Percentiles rank a stretch among this genome's conserved stretches.
phyloP scores from a whole-genome alignment of 30 jellyfish, hydroid and myxozoan species.

The Cassiopea xamachana region DNA sequence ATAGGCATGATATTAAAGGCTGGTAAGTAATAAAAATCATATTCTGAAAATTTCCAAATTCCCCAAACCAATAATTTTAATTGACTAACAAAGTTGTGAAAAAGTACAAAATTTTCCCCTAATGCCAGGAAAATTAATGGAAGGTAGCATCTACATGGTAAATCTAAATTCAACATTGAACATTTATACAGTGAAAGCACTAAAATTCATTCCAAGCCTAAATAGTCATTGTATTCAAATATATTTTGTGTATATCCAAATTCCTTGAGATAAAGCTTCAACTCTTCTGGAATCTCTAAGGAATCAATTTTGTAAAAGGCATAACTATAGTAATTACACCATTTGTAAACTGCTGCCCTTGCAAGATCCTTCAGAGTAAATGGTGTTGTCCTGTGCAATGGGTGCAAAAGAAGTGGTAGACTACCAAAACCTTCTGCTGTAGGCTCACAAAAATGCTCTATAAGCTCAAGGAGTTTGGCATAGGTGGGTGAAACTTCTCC shows the following conservation, averaged over 20 bases:
- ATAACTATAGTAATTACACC: background rate
- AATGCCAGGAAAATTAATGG: too few relatives aligned
- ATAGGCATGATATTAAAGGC: too few relatives aligned
- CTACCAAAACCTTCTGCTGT: constrained; percentile 10
- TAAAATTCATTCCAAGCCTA: background rate
- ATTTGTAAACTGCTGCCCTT: constrained; percentile 47
- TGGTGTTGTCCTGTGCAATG: constrained; percentile 39
- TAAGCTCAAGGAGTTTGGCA: constrained; percentile 42
- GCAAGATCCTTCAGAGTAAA: constrained; percentile 51
- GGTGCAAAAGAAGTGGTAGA: constrained; percentile 52
- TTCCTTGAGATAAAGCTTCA: constrained; percentile 36
- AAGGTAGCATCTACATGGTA: background rate
- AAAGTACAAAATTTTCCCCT: too few relatives aligned
- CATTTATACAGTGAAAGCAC: too few relatives aligned
- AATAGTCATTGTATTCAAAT: background rate
- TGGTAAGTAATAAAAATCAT: too few relatives aligned
- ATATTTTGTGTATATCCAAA: constrained; percentile 14
- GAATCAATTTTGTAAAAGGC: constrained; percentile 36
- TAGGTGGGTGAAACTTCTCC: constrained; percentile 58
- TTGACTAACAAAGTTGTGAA: background rate
- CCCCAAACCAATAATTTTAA: background rate
- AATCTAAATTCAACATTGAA: background rate
- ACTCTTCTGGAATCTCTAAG: constrained; percentile 53
- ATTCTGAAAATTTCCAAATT: background rate
- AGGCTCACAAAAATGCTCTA: constrained; percentile 45